phyloP scores from a whole-genome alignment of 2,113 vertebrate species.

The Synodontis membranacea region DNA sequence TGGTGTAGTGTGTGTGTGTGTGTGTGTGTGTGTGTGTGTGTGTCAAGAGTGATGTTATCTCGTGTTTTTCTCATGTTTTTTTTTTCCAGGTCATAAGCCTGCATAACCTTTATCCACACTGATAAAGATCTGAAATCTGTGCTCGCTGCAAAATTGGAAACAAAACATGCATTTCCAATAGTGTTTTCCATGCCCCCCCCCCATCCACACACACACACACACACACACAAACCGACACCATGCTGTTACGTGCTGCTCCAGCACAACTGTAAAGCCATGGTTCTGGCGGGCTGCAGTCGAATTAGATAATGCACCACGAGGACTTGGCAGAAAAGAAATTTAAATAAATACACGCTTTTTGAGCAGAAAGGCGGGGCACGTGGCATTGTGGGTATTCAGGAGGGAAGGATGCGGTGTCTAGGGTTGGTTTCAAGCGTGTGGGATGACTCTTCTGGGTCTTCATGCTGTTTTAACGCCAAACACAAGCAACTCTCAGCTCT shows the following conservation, averaged over 20 bases:
- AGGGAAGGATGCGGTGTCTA: background rate
- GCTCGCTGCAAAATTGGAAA: conserved; percentile 51
- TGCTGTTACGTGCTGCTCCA: background rate
- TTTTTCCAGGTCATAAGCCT: conserved; percentile 51
- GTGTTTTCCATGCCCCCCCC: background rate
- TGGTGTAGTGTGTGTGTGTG: conserved; percentile 34
- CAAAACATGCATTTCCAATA: conserved; percentile 49
- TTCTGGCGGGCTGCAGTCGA: conserved; percentile 33
- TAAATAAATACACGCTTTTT: conserved; percentile 58
- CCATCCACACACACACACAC: conserved; percentile 17
- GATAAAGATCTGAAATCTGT: conserved; percentile 58
- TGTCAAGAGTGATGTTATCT: conserved; percentile 16
- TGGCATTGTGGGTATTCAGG: conserved; percentile 6
- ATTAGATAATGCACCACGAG: conserved; percentile 52
- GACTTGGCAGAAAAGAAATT: conserved; percentile 51
- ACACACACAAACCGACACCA: conserved; percentile 15
- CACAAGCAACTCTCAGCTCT: background rate
- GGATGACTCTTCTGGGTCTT: conserved; percentile 16
- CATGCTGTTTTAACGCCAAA: background rate
- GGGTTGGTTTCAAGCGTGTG: background rate
- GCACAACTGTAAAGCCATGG: conserved; percentile 8
- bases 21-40: conserved; percentile 29
- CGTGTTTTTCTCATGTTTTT: background rate
- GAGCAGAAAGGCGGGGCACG: conserved; percentile 19
- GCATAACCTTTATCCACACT: conserved; percentile 65